Evolutionary conservation across 2,797 vertebrate species (phyloP), one percentile per base, ranked within the genome.

Genomic region (Crocodylus rhombifer): DNA sequence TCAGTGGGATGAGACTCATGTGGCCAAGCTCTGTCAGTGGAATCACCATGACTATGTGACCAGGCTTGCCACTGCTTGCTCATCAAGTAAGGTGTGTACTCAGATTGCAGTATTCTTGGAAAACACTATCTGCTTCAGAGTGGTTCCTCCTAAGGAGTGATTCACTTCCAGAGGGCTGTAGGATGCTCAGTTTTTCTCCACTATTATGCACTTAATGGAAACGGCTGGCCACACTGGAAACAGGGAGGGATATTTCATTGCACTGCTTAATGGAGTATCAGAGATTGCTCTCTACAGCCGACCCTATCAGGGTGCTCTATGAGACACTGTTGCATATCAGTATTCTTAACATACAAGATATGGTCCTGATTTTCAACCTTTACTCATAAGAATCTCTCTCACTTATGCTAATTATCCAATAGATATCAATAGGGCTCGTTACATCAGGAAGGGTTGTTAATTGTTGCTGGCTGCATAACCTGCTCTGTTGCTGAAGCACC

Each of bases 391-490:
- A 58, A 18, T 57, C 30, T 33, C 21, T 77, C 21, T 77, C n/a
- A 77, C 14, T 73, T 61, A 75, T 4, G 60, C 3, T 36, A 65
- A 3, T 55, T 69, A 57, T 14, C 2, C 1, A 36, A 83, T 2
- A 80, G 30, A 5, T 56, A 67, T 25, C 42, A 84, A 17, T 18
- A 61, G 55, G 87, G 88, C 21, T 8, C 36, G 17, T 30, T 12
- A 5, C 55, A 30, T 23, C 64, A 69, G 14, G 13, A 42, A 42
- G 8, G 10, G 36, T 51, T 92, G 91, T 62, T 92, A 79, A 74
- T 62, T 79, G 90, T 87, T 90, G 82, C 78, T 83, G 89, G 84
- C 83, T 63, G 86, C 61, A 74, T 6, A 94, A 55, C 2, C 18
- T 1, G 6, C 57, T 81, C 10, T 74, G 77, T 28, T 87, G 60